Evolutionary conservation across 2,888 invertebrate genomes (phyloP).

Genomic region (Holacanthella duospinosa): DNA sequence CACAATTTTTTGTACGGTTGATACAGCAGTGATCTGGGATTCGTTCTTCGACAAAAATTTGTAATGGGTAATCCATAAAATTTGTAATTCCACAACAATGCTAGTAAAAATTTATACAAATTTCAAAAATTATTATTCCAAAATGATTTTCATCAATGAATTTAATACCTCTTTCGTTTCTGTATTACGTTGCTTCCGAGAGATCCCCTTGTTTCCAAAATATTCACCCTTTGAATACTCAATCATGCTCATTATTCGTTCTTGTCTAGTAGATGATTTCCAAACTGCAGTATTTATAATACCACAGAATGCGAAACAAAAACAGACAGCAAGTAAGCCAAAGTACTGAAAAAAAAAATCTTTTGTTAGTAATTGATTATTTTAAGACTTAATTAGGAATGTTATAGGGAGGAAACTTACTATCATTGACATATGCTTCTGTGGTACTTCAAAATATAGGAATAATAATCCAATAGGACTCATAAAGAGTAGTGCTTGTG

Average conservation of each 20-base stretch:
- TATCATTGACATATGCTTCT: not conserved
- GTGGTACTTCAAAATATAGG: not conserved
- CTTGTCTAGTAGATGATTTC: not conserved
- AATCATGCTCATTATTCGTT: not conserved
- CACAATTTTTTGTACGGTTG: not conserved
- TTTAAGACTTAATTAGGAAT: not conserved
- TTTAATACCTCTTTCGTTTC: not conserved
- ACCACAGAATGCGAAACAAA: not conserved
- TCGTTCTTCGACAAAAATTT: not conserved
- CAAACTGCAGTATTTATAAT: not conserved
- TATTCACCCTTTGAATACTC: not conserved
- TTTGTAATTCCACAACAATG: not conserved
- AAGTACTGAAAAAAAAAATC: not conserved
- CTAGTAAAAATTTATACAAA: too few relatives aligned
- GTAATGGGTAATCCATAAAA: not conserved
- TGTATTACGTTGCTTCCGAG: not conserved
- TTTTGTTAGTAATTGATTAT: not conserved
- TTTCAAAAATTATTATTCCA: not conserved
- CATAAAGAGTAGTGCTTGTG: not conserved
- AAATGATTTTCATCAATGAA: not conserved
- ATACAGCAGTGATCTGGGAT: not conserved
- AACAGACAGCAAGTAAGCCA: not conserved
- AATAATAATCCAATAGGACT: not conserved
- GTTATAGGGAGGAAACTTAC: too few relatives aligned
- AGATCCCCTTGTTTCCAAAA: not conserved